Evolutionary conservation across 2,888 invertebrate species (phyloP), one percentile per base, ranked within the genome.

Genomic region (Noctua comes): DNA sequence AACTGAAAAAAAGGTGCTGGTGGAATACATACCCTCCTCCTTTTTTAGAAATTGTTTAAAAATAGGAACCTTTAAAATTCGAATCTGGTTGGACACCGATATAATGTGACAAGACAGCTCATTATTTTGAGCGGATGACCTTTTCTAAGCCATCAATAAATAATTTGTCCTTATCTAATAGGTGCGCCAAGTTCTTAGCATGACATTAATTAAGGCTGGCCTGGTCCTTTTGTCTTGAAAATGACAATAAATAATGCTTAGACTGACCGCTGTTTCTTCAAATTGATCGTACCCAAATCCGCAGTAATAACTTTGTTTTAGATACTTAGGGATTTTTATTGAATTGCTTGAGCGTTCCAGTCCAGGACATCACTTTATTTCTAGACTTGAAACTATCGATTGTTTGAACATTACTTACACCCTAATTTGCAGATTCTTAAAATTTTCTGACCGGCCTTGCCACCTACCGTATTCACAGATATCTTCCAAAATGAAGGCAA

Each of bases 81-180:
- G 31, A 78, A 21, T 70, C 59, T 57, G 1, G 57, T 69, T 70
- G n/a, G n/a, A 48, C 2, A 31, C 18, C 16, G 40, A 46, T 65
- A 27, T 48, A 57, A 43, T 66, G 48, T 48, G 31, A n/a, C n/a
- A n/a, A 74, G 57, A 27, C 24, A 59, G 57, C 18, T 57, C 4
- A 16, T 81, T 40, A n/a, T 40, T 40, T 74, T 48, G 13, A 40
- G 6, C n/a, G 7, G 48, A 51, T 74, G n/a, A 16, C 48, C 54
- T 66, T 66, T 75, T 73, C 18, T 43, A 24, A 68, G 1, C 13
- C 51, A 24, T 68, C 36, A 51, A 68, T 79, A 82, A 76, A 76
- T n/a, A n/a, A n/a, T n/a, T 62, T 54, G 59, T 46, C 24, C n/a
- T 51, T 66, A 57, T 7, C 8, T 43, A 31, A 24, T 18, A 57